A percentile compares a stretch with the other conserved stretches of the same genome.
Evolutionary conservation across 2,888 invertebrate species (phyloP).

Genomic region (Drosophila seclusa): DNA sequence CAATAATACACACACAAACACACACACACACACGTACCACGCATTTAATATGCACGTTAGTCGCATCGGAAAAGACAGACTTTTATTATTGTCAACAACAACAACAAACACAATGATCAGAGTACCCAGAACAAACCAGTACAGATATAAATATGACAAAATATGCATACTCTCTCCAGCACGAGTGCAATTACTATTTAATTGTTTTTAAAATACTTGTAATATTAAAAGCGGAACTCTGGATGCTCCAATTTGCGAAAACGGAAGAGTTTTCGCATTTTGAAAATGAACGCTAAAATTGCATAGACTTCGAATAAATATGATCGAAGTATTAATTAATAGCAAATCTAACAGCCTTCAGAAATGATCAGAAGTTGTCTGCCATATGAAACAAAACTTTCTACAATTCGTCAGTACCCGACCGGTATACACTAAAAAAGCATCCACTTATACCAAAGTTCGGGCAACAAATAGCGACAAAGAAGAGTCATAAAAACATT

Average conservation of each 20-base stretch:
- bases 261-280: neutral
- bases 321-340: neutral
- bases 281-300: neutral
- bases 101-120: conserved; percentile 33
- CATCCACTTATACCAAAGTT: conserved; percentile 56
- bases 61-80: conserved; percentile 38
- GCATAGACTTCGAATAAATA: neutral
- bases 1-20: conserved; percentile 19
- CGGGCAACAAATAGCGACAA: conserved; percentile 73
- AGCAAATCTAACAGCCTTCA: neutral
- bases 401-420: conserved; percentile 14
- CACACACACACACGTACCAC: conserved; percentile 27
- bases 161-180: conserved; percentile 18
- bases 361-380: neutral
- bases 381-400: neutral
- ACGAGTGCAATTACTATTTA: neutral
- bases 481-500: conserved; percentile 78
- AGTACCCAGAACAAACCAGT: conserved; percentile 34
- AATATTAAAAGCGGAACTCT: neutral
- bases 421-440: neutral
- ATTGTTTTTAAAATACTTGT: neutral
- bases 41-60: conserved; percentile 69
- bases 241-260: neutral
- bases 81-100: conserved; percentile 74
- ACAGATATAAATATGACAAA: neutral